Conservation (phyloP, 2,113 vertebrate species). For the Capricornis sumatraensis region DNA sequence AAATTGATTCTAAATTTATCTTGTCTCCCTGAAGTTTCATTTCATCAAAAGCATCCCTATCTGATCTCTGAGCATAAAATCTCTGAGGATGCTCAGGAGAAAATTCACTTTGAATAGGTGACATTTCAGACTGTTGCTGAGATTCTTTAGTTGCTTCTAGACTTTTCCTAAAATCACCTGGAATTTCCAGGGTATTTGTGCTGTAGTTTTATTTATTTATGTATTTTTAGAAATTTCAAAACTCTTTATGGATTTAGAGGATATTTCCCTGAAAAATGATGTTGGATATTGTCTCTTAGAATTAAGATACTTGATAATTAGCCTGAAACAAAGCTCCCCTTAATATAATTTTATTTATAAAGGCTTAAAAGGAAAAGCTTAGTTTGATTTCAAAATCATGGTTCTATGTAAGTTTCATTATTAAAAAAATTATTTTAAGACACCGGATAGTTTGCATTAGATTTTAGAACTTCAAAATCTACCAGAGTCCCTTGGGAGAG, state of each 20-base stretch:
- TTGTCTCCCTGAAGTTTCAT: conserved; percentile 14
- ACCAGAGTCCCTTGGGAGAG: neutral
- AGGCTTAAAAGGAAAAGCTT: neutral
- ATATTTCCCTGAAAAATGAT: neutral
- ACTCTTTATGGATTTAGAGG: neutral
- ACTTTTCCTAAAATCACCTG: neutral
- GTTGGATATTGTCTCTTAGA: neutral
- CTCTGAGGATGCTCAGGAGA: neutral
- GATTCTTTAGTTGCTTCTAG: neutral
- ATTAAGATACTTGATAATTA: neutral
- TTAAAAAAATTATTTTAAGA: neutral
- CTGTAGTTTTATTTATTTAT: neutral
- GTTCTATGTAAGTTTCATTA: neutral
- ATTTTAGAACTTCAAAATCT: conserved; percentile 14
- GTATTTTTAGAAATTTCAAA: neutral
- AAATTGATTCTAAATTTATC: neutral
- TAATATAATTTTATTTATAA: neutral
- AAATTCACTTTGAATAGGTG: conserved; percentile 12
- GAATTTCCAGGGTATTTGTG: neutral
- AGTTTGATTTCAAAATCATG: neutral
- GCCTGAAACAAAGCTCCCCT: neutral
- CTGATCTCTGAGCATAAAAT: conserved; percentile 29
- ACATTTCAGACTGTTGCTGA: neutral
- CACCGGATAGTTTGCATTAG: neutral
- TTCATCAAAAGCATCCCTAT: neutral